Evolutionary conservation across 2,888 invertebrate species (phyloP).

Genomic region (Protophormia terraenovae): DNA sequence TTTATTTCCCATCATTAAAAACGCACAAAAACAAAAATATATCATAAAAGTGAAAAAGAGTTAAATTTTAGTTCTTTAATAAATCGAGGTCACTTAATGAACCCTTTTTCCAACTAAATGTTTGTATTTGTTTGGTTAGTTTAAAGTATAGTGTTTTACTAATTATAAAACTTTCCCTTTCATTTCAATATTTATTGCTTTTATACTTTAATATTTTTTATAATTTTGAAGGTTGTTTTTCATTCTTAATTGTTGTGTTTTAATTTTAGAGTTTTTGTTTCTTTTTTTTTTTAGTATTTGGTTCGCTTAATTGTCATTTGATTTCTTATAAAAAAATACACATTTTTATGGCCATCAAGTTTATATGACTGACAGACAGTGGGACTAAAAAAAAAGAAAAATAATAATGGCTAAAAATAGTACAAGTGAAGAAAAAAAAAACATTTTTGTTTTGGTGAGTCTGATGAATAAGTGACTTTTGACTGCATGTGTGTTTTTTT

Average conservation of each 20-base stretch:
- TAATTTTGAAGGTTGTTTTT: slow-evolving; percentile 54
- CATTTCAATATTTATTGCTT: slow-evolving; percentile 3
- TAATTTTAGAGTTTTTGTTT: not conserved
- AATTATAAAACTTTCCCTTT: slow-evolving; percentile 55
- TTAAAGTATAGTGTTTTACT: slow-evolving; percentile 11
- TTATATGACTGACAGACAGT: not conserved
- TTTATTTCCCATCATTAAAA: not conserved
- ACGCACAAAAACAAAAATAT: not conserved
- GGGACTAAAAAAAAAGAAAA: not conserved
- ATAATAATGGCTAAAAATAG: not conserved
- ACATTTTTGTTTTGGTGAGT: not conserved
- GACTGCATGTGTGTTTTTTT: slow-evolving; percentile 27
- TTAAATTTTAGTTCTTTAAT: not conserved
- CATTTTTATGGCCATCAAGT: slow-evolving; percentile 40
- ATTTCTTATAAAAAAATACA: slow-evolving; percentile 12
- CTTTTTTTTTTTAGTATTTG: not conserved
- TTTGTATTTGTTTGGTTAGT: slow-evolving; percentile 2
- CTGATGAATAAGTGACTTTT: not conserved
- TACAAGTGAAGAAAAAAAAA: not conserved
- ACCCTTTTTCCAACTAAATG: slow-evolving; percentile 28
- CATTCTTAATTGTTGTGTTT: not conserved
- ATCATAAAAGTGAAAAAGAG: not conserved
- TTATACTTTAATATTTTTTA: slow-evolving; percentile 10
- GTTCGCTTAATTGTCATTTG: not conserved
- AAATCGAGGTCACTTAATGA: slow-evolving; percentile 51